These are phyloP conservation scores for Apamea anceps DNA, from an alignment of 2,888 invertebrate species.

Conservation along the genomic window DNA sequence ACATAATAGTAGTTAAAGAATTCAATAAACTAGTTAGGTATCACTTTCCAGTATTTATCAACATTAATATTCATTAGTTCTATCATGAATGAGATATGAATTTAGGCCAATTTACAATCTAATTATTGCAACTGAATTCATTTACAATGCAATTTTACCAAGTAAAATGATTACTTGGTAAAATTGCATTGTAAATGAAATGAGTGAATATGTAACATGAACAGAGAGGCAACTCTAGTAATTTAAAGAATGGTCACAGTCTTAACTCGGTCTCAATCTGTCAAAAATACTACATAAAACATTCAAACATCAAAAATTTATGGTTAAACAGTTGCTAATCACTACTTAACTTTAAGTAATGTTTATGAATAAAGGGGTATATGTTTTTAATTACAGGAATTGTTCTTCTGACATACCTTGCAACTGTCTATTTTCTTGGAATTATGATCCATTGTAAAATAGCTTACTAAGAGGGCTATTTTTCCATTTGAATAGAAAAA, in stretches of 20 bases:
- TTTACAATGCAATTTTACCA: too few species aligned
- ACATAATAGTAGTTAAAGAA: neutral
- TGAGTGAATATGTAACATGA: neutral
- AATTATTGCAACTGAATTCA: conserved; percentile 9
- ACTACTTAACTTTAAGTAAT: too few species aligned
- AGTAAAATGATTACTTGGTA: neutral
- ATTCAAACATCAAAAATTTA: too few species aligned
- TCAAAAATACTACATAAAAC: neutral
- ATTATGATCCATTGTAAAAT: neutral
- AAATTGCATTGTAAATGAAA: neutral
- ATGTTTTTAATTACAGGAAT: neutral
- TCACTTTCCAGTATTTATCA: conserved; percentile 16
- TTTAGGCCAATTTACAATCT: conserved; percentile 31
- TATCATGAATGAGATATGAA: conserved; percentile 13
- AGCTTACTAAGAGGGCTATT: too few species aligned
- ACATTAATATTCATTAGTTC: conserved; percentile 33
- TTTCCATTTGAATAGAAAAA: neutral
- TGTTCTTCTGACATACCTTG: neutral
- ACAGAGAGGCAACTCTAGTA: neutral
- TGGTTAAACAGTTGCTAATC: too few species aligned
- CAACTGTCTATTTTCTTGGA: neutral
- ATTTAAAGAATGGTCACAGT: neutral
- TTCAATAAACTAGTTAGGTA: neutral
- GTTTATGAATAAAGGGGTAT: too few species aligned
- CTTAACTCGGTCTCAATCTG: neutral